These are phyloP conservation scores for Euzetes globulus DNA, from an alignment of 2,888 invertebrate species.

Conservation along the genomic window DNA sequence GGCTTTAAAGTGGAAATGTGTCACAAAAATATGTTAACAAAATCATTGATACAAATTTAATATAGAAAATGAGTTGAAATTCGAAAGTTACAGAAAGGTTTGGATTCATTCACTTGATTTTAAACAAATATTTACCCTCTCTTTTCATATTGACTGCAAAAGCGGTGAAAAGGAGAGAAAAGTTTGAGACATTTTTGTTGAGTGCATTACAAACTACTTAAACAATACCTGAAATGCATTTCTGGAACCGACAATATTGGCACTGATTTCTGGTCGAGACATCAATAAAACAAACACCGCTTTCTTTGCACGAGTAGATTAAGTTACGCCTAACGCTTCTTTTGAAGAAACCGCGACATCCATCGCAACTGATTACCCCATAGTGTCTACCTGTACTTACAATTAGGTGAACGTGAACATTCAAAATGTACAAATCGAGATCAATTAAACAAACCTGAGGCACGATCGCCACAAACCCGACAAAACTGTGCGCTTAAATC, in stretches of 20 bases:
- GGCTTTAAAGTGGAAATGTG: conserved; percentile 29
- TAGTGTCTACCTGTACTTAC: conserved; percentile 47
- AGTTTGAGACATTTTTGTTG: neutral
- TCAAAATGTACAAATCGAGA: neutral
- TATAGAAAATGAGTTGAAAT: too few species aligned
- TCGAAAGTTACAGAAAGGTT: too few species aligned
- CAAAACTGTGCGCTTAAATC: conserved; percentile 42
- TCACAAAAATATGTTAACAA: neutral
- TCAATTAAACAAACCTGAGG: conserved; percentile 50
- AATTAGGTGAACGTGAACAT: too few species aligned
- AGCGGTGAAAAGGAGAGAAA: neutral
- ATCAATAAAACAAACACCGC: conserved; percentile 76
- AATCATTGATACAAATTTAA: too few species aligned
- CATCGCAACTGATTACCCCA: conserved; percentile 53
- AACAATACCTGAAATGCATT: conserved; percentile 85
- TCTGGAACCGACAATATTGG: conserved; percentile 84
- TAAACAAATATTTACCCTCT: conserved; percentile 62
- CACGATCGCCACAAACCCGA: conserved; percentile 50
- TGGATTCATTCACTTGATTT: neutral
- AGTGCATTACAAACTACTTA: conserved; percentile 49
- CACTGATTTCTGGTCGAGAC: conserved; percentile 88
- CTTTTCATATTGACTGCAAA: conserved; percentile 77
- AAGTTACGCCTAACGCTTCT: conserved; percentile 76
- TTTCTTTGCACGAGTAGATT: conserved; percentile 86
- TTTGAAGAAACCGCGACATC: conserved; percentile 80